These are phyloP conservation scores for Hipparchia semele DNA, from an alignment of 2,888 invertebrate species.

Conservation along the genomic window DNA sequence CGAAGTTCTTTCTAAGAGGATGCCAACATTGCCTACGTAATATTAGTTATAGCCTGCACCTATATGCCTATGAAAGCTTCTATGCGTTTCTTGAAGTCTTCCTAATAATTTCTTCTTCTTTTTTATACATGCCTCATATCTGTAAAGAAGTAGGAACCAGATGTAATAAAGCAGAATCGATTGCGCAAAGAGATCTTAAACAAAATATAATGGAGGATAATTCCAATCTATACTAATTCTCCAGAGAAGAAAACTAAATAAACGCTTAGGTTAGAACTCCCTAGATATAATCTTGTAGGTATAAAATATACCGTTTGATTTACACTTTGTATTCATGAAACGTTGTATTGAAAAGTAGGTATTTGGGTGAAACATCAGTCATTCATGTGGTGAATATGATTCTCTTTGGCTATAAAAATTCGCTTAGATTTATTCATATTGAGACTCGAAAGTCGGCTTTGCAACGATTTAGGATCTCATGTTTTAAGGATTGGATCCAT, in stretches of 20 bases:
- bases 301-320: neutral
- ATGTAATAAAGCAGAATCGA: too few relatives aligned
- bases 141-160: too few relatives aligned
- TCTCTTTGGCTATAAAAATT: constrained; percentile 13
- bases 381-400: constrained; percentile 7
- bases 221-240: neutral
- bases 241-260: too few relatives aligned
- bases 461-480: neutral
- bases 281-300: neutral
- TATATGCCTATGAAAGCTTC: too few relatives aligned
- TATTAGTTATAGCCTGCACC: too few relatives aligned
- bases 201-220: neutral
- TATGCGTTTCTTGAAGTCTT: too few relatives aligned
- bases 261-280: neutral
- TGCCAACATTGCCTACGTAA: too few relatives aligned
- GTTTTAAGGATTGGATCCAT: constrained; percentile 8
- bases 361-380: constrained; percentile 10
- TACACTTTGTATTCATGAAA: constrained; percentile 3
- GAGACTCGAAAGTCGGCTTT: neutral
- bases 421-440: constrained; percentile 3
- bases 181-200: neutral
- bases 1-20: too few relatives aligned
- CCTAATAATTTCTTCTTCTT: too few relatives aligned
- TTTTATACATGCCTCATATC: too few relatives aligned
- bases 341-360: constrained; percentile 13